Base-by-base conservation (phyloP, 2,113 vertebrate species). In the Megaptera novaeangliae region DNA sequence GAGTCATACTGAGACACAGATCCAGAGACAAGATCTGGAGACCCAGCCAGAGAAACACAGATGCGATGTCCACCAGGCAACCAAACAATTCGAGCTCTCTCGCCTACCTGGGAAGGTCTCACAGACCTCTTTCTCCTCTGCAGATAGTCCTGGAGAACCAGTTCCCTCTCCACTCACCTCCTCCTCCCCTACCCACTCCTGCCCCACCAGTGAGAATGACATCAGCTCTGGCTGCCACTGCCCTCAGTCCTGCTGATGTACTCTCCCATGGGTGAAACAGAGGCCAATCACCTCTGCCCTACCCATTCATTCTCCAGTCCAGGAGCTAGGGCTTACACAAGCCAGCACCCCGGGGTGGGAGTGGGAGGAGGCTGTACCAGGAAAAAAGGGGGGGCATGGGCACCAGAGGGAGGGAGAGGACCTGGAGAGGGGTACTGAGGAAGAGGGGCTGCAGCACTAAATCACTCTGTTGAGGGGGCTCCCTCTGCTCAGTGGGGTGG, bases 381-480 rank as follows among this genome's bases (percentile, higher is more conserved):
- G 75, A 31, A 77, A 93, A 59, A 59, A 7, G 21, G 23, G 74
- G 34, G 25, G n/a, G 39, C 55, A 17, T 23, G 36, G 91, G 69
- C 49, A 90, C 44, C 49, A 92, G 75, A 75, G 86, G 34, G 31
- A 77, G 68, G 39, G 63, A 74, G 63, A 82, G n/a, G 68, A 69
- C 39, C 63, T 84, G 64, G 63, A 81, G 86, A 82, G 94, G 77
- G 77, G 72, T 66, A 87, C 75, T 85, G 91, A 97, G 91, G 68
- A 97, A 94, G 93, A 97, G 91, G 92, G 85, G 72, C 84, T 92
- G n/a, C 8, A 31, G 91, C 91, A 96, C 90, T 98, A 97, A 97
- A 98, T 98, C 98, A 97, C 96, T 52, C 96, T 74, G 96, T 92
- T 92, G 83, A 97, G 96, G 96, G 97, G 75, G 90, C 91, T 96